Evolutionary conservation across 92 coral and sea anemone species (phyloP), one percentile per base, ranked within the genome.

Genomic region (Blastomussa wellsi): DNA sequence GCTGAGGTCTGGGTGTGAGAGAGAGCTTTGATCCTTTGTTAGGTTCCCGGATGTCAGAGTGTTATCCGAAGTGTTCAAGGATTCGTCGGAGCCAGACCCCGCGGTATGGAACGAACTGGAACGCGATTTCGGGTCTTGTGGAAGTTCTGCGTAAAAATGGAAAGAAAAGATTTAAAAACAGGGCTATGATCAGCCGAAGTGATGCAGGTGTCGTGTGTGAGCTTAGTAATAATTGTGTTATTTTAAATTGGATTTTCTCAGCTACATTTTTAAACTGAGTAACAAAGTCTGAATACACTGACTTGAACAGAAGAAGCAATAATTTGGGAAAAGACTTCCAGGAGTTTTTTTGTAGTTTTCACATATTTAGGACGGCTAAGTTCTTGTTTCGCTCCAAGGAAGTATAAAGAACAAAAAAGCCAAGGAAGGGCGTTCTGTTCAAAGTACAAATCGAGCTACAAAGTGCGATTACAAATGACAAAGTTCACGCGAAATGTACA

Each of bases 1-100:
- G 55, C 87, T 90, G 52, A 94, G 86, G 77, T 92, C 89, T 52
- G 98, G 98, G 77, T 92, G 92, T 31, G 98, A 94, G 49, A 66
- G 76, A 22, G 88, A 76, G 59, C 49, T 67, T 77, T 76, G 88
- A 28, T 84, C 83, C 76, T 76, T 83, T 17, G 44, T 74, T 13
- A 84, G 74, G n/a, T 44, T 52, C 77, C 79, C 83, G 76, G 83
- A 78, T 65, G 74, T 29, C 3, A 74, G 74, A 29, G 72, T 35
- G 36, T 82, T 20, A 17, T 24, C 52, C 20, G 79, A 38, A 11
- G 32, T 44, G 65, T 66, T 69, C 71, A 88, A 84, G 32, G 92
- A 89, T 31, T 89, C 92, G 22, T 89, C 86, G 13, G 92, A 89
- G 28, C 89, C 90, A 48, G 89, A 65, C 52, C 53, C 72, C 31